A percentile compares a stretch with the other conserved stretches of the same genome.
phyloP scores from a whole-genome alignment of 2,113 vertebrate species.

The Sander lucioperca region DNA sequence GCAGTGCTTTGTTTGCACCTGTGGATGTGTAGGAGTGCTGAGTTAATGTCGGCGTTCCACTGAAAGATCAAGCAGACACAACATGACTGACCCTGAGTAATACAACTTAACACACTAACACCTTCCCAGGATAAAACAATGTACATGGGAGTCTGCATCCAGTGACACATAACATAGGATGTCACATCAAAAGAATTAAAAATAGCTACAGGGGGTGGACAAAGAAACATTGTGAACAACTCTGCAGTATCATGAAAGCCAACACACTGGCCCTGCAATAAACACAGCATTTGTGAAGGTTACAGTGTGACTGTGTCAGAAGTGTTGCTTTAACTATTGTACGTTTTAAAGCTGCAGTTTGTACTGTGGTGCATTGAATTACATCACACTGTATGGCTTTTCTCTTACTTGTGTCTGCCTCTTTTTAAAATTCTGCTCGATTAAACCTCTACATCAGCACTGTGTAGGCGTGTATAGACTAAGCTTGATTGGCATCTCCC shows the following conservation, averaged over 20 bases:
- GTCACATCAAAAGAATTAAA: background rate
- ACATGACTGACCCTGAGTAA: background rate
- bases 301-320: background rate
- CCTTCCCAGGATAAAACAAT: background rate
- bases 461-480: too few relatives aligned
- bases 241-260: conserved; percentile 9
- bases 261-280: background rate
- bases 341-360: background rate
- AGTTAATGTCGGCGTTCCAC: background rate
- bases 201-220: too few relatives aligned
- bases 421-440: too few relatives aligned
- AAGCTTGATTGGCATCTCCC: background rate
- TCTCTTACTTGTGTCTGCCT: background rate
- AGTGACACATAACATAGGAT: rapidly evolving
- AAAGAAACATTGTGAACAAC: background rate
- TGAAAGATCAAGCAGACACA: conserved; percentile 1
- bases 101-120: background rate
- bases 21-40: conserved; percentile 3
- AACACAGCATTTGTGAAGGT: background rate
- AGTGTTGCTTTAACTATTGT: background rate
- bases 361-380: background rate
- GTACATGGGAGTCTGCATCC: conserved; percentile 7
- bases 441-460: background rate
- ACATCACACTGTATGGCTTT: background rate
- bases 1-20: conserved; percentile 63